A percentile compares a stretch with the other conserved stretches of the same genome.
Evolutionary conservation across 2,888 invertebrate species (phyloP).

Genomic region (Scaptomyza flava): DNA sequence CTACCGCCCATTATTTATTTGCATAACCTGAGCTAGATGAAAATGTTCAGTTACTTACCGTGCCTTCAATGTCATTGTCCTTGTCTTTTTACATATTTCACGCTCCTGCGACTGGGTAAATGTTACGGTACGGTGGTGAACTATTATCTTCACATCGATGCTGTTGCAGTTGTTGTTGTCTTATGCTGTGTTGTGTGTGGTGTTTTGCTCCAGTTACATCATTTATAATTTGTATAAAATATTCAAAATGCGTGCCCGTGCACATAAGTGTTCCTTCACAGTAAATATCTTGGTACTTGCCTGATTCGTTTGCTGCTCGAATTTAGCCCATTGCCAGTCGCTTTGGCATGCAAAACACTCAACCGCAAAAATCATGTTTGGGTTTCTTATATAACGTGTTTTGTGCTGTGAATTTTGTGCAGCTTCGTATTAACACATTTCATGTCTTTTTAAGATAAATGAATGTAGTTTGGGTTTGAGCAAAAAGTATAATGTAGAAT

Average conservation of each 20-base stretch:
- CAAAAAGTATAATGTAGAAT: neutral
- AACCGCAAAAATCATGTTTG: slow-evolving; percentile 3
- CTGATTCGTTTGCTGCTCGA: slow-evolving; percentile 3
- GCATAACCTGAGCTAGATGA: neutral
- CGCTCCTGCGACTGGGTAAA: slow-evolving; percentile 13
- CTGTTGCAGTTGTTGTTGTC: neutral
- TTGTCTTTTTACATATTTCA: slow-evolving; percentile 23
- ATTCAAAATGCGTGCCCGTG: slow-evolving; percentile 47
- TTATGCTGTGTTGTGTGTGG: neutral
- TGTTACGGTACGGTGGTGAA: slow-evolving; percentile 11
- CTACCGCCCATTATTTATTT: neutral
- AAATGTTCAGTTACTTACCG: slow-evolving; percentile 3
- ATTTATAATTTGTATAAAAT: slow-evolving; percentile 60
- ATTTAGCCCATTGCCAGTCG: neutral
- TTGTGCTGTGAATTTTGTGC: neutral
- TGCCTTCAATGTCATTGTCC: slow-evolving; percentile 19
- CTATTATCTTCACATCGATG: slow-evolving; percentile 11
- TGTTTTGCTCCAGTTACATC: slow-evolving; percentile 27
- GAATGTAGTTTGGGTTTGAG: neutral
- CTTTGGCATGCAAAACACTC: slow-evolving; percentile 25
- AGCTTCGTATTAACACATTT: slow-evolving; percentile 1
- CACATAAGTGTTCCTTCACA: slow-evolving; percentile 11
- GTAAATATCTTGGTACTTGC: slow-evolving; percentile 1
- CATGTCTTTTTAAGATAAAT: neutral
- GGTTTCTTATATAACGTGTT: slow-evolving; percentile 9